phyloP scores from a whole-genome alignment of 2,797 vertebrate species.

The Lagothrix lagotricha region DNA sequence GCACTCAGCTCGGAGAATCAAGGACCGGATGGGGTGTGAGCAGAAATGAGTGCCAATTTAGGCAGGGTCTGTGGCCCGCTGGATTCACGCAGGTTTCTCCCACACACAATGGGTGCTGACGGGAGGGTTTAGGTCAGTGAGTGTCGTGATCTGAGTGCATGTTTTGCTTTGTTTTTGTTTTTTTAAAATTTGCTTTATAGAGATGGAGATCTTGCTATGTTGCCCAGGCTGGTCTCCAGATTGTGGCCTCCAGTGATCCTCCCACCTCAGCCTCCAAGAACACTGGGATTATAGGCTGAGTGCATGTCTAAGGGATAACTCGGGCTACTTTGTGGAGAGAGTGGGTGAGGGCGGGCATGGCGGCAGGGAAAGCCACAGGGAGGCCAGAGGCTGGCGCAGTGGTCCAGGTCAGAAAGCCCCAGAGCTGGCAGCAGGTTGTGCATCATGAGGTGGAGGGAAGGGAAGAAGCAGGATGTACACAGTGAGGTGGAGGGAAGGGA shows the following conservation, averaged over 20 bases:
- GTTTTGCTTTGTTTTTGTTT: neutral
- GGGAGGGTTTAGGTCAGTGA: neutral
- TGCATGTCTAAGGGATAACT: neutral
- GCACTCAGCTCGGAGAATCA: neutral
- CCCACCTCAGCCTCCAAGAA: neutral
- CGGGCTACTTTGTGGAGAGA: neutral
- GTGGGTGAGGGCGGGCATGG: neutral
- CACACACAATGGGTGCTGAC: neutral
- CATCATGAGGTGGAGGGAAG: neutral
- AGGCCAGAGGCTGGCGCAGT: neutral
- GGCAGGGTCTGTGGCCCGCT: neutral
- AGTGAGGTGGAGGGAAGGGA: neutral
- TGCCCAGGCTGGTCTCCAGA: neutral
- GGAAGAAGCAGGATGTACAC: neutral
- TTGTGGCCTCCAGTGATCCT: neutral
- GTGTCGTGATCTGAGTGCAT: fast-evolving
- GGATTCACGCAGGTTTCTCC: neutral
- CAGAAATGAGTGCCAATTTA: neutral
- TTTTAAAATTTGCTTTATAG: neutral
- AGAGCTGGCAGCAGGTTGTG: neutral
- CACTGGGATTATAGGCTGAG: neutral
- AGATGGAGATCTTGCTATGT: neutral
- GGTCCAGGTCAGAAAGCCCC: neutral
- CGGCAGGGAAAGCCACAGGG: neutral
- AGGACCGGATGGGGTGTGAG: neutral